Evolutionary conservation across 1,140 invertebrate genomes (phyloP), one percentile per base, ranked within the genome.

Genomic region (Frieseomelitta varia): DNA sequence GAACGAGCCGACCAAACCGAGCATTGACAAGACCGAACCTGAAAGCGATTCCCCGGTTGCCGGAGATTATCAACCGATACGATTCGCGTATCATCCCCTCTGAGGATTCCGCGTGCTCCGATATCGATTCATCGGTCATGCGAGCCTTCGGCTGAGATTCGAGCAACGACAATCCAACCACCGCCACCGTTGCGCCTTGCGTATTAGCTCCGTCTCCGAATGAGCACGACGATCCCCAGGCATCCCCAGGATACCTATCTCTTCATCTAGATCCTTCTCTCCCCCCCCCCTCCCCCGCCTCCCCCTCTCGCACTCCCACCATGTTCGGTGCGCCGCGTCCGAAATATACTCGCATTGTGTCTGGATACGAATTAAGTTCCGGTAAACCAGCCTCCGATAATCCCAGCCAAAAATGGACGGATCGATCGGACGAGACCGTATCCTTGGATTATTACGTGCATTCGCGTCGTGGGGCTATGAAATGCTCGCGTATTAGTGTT

Each of bases 321-420:
- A 85, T 85, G 82, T 81, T 77, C 81, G 77, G 34, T 68, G 30
- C 61, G 58, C 55, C 24, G 12, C 53, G 55, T 77, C 15, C 51
- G 12, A 53, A 82, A 79, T 39, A 65, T 79, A 47, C 30, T 72
- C 30, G 65, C 73, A 85, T 77, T 79, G 77, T 89, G 78, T 61
- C 58, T 14, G 78, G 85, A 81, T 73, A 81, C 76, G 85, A 81
- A 90, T 90, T 89, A 87, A 82, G 79, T 89, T 85, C 53, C 19
- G 76, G 81, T 79, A 85, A 82, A 89, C 65, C 78, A 65, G 68
- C 30, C 73, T 74, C 68, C 61, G 69, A 81, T 82, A 85, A 89
- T 82, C 65, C 75, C n/a, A 63, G 34, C 71, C 69, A 83, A 87
- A 85, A 89, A 83, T 82, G 71, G 68, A 24, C 55, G 27, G 61